Conservation (phyloP, 1,140 invertebrate genomes). For the Drosophila chauvacae region DNA sequence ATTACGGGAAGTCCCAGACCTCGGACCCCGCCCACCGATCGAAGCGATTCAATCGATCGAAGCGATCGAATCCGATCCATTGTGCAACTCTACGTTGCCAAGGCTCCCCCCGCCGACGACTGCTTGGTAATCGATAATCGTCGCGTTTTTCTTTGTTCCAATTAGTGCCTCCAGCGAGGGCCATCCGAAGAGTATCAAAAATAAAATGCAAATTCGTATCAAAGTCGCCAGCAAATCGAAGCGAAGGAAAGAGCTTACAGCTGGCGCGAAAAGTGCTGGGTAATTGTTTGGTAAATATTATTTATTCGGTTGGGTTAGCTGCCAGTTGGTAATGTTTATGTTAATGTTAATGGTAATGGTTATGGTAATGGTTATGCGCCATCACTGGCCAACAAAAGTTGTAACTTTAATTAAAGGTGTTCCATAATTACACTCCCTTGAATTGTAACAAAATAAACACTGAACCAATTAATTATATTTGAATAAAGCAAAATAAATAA, state of each 20-base stretch:
- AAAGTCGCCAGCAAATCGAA: slow-evolving; percentile 14
- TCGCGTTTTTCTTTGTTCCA: slow-evolving; percentile 38
- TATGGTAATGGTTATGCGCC: slow-evolving; percentile 20
- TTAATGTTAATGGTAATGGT: slow-evolving; percentile 13
- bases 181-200: slow-evolving; percentile 1
- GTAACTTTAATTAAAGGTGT: background rate
- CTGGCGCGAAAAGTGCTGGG: slow-evolving; percentile 12
- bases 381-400: slow-evolving; percentile 35
- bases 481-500: background rate
- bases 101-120: background rate
- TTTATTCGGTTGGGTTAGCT: slow-evolving; percentile 28
- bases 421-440: background rate
- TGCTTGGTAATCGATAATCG: slow-evolving; percentile 37
- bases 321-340: slow-evolving; percentile 14
- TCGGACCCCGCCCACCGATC: slow-evolving; percentile 13
- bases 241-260: slow-evolving; percentile 10
- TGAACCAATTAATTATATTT: background rate
- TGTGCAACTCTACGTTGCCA: slow-evolving; percentile 29
- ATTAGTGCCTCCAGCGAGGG: slow-evolving; percentile 31
- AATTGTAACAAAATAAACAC: background rate
- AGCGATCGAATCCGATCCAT: slow-evolving; percentile 13
- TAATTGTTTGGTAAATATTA: slow-evolving; percentile 39
- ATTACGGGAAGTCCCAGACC: slow-evolving; percentile 34
- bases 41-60: background rate
- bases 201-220: slow-evolving; percentile 22